Evolutionary conservation across 2,888 invertebrate species (phyloP).

Genomic region (Hoplodrina blanda): DNA sequence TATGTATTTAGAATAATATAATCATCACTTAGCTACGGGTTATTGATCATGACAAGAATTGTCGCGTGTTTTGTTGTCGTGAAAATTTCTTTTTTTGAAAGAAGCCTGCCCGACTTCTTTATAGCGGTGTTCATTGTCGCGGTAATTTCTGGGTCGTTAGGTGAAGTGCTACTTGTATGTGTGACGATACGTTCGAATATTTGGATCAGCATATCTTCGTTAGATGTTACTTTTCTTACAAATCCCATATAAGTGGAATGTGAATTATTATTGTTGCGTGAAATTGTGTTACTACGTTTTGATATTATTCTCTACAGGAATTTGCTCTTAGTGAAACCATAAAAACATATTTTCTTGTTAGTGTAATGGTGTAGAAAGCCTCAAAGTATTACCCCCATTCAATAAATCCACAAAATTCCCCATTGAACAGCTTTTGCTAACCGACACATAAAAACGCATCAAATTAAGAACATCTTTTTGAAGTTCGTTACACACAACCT

Average conservation of each 20-base stretch:
- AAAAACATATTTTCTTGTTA: background rate
- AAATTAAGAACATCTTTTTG: slow-evolving; percentile 34
- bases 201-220: background rate
- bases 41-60: slow-evolving; percentile 46
- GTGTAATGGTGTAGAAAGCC: background rate
- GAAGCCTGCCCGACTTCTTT: slow-evolving; percentile 1
- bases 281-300: background rate
- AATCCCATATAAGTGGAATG: background rate
- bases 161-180: slow-evolving; percentile 28
- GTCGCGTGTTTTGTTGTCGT: slow-evolving; percentile 7
- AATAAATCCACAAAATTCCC: background rate
- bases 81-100: slow-evolving; percentile 14
- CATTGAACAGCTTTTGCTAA: slow-evolving; percentile 5
- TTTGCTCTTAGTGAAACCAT: background rate
- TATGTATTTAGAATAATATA: slow-evolving; percentile 56
- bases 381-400: slow-evolving; percentile 17
- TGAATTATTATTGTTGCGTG: background rate
- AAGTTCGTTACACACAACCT: slow-evolving; percentile 7
- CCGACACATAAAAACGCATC: slow-evolving; percentile 19
- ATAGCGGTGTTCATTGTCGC: slow-evolving; percentile 14
- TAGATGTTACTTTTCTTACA: background rate
- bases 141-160: slow-evolving; percentile 13
- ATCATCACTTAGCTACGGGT: slow-evolving; percentile 44
- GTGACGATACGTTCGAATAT: slow-evolving; percentile 10
- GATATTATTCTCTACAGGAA: no score